Percentiles rank a stretch among this genome's conserved stretches.
These are phyloP conservation scores for Oncopodura yosiiana DNA, from an alignment of 1,140 invertebrate species.

Conservation along the genomic window DNA sequence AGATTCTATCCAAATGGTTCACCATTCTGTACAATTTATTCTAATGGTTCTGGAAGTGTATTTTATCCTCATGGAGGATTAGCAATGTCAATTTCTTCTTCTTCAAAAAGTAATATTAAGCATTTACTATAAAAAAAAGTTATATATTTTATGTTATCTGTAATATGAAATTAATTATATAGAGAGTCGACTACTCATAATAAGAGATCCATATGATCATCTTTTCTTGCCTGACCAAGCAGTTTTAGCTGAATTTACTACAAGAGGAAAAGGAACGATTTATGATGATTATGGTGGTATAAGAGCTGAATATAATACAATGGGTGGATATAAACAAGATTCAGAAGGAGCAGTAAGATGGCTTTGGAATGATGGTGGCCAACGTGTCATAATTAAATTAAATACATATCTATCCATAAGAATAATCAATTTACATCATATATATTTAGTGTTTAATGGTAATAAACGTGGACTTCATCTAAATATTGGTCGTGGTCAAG, in stretches of 20 bases:
- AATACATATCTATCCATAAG: conserved; percentile 10
- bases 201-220: conserved; percentile 16
- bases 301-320: no score
- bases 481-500: conserved; percentile 6
- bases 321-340: no score
- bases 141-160: background rate
- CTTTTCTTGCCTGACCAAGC: conserved; percentile 17
- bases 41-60: conserved; percentile 9
- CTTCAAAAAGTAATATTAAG: conserved; percentile 1
- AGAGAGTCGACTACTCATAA: conserved; percentile 1
- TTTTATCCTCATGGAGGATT: conserved; percentile 24
- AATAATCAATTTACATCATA: conserved; percentile 4
- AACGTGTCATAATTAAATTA: conserved; percentile 9
- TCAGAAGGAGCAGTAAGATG: conserved; percentile 1
- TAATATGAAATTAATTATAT: background rate
- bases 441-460: conserved; percentile 8
- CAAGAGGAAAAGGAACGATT: conserved; percentile 7
- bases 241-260: conserved; percentile 4
- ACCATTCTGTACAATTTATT: conserved; percentile 3
- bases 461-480: conserved; percentile 10
- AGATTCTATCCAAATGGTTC: conserved; percentile 12
- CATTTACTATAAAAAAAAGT: no score
- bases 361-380: conserved; percentile 12
- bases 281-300: background rate
- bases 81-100: conserved; percentile 6